Percentiles rank a stretch among this genome's conserved stretches.
These are phyloP conservation scores for Pipistrellus pygmaeus DNA, from an alignment of 2,797 vertebrate species.

Conservation along the genomic window DNA sequence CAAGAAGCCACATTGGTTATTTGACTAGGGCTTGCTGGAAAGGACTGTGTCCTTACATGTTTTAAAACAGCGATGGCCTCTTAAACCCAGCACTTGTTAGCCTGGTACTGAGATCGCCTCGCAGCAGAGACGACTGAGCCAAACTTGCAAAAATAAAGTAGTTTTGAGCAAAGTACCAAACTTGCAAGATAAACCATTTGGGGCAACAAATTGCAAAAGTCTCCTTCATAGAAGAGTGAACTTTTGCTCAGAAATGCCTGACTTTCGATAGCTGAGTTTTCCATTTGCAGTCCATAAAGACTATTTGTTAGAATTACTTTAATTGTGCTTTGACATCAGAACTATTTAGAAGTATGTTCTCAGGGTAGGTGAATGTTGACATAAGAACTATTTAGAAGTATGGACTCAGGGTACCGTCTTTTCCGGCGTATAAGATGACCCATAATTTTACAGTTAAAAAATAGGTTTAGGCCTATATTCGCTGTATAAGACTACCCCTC, in stretches of 20 bases:
- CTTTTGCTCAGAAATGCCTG: conserved; percentile 35
- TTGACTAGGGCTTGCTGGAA: background rate
- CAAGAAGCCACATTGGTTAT: background rate
- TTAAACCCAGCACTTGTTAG: background rate
- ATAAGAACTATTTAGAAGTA: too few relatives aligned
- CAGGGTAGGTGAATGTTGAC: background rate
- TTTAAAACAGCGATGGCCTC: background rate
- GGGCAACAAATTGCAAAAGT: conserved; percentile 12
- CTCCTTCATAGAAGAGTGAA: background rate
- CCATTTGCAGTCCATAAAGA: background rate
- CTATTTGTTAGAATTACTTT: background rate
- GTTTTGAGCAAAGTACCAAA: background rate
- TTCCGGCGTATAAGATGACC: too few relatives aligned
- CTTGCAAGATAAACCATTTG: background rate
- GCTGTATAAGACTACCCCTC: too few relatives aligned
- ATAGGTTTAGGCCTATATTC: too few relatives aligned
- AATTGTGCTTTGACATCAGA: background rate
- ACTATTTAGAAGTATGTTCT: background rate
- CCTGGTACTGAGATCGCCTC: background rate
- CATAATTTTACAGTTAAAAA: too few relatives aligned
- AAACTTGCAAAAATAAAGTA: background rate
- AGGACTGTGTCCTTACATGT: background rate
- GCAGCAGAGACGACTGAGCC: background rate
- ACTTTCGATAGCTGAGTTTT: background rate
- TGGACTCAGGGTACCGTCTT: too few relatives aligned